phyloP scores from a whole-genome alignment of 2,113 vertebrate species.

The Nothobranchius kuhntae region DNA sequence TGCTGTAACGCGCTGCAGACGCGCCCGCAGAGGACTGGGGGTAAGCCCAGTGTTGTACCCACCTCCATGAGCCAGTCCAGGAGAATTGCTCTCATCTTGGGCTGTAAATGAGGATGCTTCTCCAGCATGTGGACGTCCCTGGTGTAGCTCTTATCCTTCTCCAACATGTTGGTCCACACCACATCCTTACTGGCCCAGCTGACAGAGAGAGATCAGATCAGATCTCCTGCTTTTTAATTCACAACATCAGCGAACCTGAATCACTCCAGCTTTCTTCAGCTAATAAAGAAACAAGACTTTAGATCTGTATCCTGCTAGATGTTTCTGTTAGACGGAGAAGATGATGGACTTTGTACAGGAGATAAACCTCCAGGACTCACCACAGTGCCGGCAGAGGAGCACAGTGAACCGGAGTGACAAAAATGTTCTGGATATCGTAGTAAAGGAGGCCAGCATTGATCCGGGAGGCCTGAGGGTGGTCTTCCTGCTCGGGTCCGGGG shows the following conservation, averaged over 20 bases:
- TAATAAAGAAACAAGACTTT: background rate
- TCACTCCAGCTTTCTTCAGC: background rate
- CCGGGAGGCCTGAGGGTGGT: conserved; percentile 64
- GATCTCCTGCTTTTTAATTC: too few species aligned
- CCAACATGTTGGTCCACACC: conserved; percentile 93
- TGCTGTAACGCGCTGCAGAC: too few species aligned
- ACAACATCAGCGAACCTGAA: background rate
- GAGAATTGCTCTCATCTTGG: conserved; percentile 92
- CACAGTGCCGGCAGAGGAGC: conserved; percentile 88
- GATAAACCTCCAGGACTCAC: conserved; percentile 72
- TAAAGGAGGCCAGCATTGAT: conserved; percentile 59
- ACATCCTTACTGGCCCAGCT: conserved; percentile 96
- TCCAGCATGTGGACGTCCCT: conserved; percentile 86
- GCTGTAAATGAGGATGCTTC: conserved; percentile 91
- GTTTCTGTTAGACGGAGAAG: background rate
- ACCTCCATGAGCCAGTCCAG: conserved; percentile 99
- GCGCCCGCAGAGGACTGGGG: too few species aligned
- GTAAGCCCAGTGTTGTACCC: background rate
- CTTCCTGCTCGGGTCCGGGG: conserved; percentile 85
- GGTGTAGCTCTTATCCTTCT: conserved; percentile 86
- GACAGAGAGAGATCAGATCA: background rate
- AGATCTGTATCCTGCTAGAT: background rate
- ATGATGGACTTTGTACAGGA: background rate
- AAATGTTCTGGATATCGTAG: conserved; percentile 70
- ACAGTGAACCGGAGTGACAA: conserved; percentile 76